A percentile compares a stretch with the other conserved stretches of the same genome.
Conservation (phyloP, 2,888 invertebrate genomes). For the Hofmannophila pseudospretella region DNA sequence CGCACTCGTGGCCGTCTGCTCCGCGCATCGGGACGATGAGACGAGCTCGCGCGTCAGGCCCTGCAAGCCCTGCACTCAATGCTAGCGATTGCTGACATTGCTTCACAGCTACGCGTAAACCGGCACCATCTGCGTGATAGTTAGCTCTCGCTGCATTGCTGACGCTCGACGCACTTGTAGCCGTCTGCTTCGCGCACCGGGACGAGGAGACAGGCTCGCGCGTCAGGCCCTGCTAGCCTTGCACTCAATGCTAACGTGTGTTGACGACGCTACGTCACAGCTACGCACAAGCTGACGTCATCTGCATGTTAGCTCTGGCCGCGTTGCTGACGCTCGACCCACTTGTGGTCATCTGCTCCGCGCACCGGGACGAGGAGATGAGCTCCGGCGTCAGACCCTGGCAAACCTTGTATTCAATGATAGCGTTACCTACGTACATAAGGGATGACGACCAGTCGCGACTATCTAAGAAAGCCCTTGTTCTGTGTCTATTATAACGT, state of each 20-base stretch:
- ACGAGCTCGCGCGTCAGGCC: constrained; percentile 39
- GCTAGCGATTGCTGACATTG: constrained; percentile 12
- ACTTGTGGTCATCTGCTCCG: constrained; percentile 50
- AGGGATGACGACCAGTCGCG: too few species aligned
- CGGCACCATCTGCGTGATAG: constrained; percentile 48
- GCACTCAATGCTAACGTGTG: constrained; percentile 26
- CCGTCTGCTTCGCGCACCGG: constrained; percentile 50
- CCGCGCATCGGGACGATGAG: constrained; percentile 43
- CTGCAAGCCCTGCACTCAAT: constrained; percentile 26
- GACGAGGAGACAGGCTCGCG: constrained; percentile 39
- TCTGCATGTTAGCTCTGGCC: constrained; percentile 49
- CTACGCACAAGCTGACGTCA: constrained; percentile 43
- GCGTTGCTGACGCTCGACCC: constrained; percentile 49
- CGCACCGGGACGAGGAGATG: constrained; percentile 39
- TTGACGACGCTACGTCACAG: constrained; percentile 35
- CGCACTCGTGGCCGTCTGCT: constrained; percentile 49
- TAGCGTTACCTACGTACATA: too few species aligned
- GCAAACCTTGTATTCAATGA: constrained; percentile 26
- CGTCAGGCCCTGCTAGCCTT: constrained; percentile 34
- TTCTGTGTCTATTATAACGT: too few species aligned
- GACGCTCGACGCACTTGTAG: constrained; percentile 46
- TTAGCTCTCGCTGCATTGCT: constrained; percentile 47
- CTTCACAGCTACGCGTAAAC: constrained; percentile 37
- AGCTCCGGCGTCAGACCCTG: constrained; percentile 38
- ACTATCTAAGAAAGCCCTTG: too few species aligned